Percentiles rank a stretch among this genome's conserved stretches.
Evolutionary conservation across 2,888 invertebrate species (phyloP).

Genomic region (Harpagoxenus sublaevis): DNA sequence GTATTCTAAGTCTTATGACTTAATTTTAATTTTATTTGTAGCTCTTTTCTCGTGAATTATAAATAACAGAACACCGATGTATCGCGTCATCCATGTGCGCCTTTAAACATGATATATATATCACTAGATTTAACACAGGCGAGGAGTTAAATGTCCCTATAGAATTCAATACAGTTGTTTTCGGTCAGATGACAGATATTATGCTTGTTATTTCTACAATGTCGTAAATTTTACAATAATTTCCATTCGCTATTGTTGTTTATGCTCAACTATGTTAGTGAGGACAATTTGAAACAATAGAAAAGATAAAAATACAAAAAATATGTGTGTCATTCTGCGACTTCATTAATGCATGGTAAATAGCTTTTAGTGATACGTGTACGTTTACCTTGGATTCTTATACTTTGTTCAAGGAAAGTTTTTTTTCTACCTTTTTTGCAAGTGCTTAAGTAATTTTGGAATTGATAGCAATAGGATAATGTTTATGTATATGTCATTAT

Average conservation of each 20-base stretch:
- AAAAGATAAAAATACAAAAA: neutral
- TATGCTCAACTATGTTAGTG: neutral
- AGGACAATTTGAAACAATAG: neutral
- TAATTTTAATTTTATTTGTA: neutral
- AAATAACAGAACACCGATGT: neutral
- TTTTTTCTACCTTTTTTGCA: neutral
- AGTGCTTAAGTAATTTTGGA: neutral
- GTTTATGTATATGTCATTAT: neutral
- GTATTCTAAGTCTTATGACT: too few species aligned
- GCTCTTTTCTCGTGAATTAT: neutral
- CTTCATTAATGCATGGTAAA: neutral
- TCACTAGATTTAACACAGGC: neutral
- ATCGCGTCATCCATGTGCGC: neutral
- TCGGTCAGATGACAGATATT: neutral
- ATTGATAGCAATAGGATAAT: neutral
- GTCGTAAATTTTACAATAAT: neutral
- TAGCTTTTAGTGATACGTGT: neutral
- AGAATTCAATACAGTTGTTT: neutral
- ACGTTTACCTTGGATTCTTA: neutral
- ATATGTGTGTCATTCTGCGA: neutral
- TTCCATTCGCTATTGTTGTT: neutral
- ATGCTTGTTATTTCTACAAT: slow-evolving; percentile 14
- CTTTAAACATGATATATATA: neutral
- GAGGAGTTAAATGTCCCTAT: slow-evolving; percentile 23
- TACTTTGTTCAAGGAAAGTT: neutral